Evolutionary conservation across 2,113 vertebrate species (phyloP), one percentile per base, ranked within the genome.

Genomic region (Rhinogobius similis): DNA sequence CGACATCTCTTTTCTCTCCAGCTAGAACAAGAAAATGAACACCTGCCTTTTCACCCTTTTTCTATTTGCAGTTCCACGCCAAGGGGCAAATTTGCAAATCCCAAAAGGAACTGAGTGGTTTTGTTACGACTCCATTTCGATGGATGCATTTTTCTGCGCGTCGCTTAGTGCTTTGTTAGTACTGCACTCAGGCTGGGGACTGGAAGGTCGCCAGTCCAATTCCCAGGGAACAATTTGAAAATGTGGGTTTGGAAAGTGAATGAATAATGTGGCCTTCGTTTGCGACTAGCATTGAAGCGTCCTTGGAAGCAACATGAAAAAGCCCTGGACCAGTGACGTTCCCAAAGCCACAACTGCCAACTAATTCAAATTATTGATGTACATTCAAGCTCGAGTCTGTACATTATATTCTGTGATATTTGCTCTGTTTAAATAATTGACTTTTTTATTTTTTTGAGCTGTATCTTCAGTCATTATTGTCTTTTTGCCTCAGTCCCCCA

Each of bases 11-110:
- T 7, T 67, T 77, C 82, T 80, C 81, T 55, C 23, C 65, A 67
- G 78, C 36, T 53, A 62, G 53, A 73, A 36, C 55, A 72, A 63
- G 73, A 62, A 78, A 86, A 80, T 76, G 52, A 85, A 83, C 86
- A 82, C 76, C 77, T 77, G 76, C 72, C 73, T 56, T 73, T 62
- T 79, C 73, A 71, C 72, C 29, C 14, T 29, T n/a, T 58, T 20
- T 83, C 70, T 69, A 32, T 73, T 70, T 70, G 78, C 76, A n/a
- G 43, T 68, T 83, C 65, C 48, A 65, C 55, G 73, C 74, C 68
- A 0, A 13, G 27, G 55, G 75, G 75, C 50, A 82, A 55, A 79
- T 74, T 68, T 71, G 76, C 65, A 65, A 4, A 81, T 84, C 62
- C 39, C 77, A 13, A 73, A 70, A 62, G 18, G 10, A 12, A 68